phyloP scores from a whole-genome alignment of 2,797 vertebrate species.

The Pelodytes ibericus region DNA sequence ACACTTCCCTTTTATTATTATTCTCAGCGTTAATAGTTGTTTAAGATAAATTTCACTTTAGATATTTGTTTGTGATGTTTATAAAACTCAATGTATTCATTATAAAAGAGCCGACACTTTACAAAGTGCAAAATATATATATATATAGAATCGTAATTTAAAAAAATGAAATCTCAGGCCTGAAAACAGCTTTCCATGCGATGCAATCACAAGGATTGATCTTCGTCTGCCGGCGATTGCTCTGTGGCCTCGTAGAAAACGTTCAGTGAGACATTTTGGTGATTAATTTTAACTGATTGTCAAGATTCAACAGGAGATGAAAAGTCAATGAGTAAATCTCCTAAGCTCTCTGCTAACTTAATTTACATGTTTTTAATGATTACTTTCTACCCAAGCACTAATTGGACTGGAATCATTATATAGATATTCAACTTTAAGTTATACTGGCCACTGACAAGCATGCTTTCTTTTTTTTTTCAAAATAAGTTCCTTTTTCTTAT shows the following conservation, averaged over 20 bases:
- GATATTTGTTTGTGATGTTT: too few species aligned
- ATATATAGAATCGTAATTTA: too few species aligned
- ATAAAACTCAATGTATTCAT: too few species aligned
- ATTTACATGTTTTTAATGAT: conserved; percentile 74
- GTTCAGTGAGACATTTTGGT: conserved; percentile 57
- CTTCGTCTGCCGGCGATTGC: not conserved
- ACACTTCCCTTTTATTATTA: too few species aligned
- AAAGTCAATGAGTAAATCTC: conserved; percentile 70
- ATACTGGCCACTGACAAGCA: conserved; percentile 13
- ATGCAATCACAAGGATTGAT: not conserved
- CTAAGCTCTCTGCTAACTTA: conserved; percentile 70
- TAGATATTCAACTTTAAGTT: conserved; percentile 12
- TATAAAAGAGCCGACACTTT: too few species aligned
- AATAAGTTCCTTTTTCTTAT: not conserved
- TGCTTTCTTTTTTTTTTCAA: not conserved
- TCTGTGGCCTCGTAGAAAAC: conserved; percentile 43
- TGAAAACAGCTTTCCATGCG: not conserved
- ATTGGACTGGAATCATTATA: conserved; percentile 61
- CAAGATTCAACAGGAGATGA: conserved; percentile 65
- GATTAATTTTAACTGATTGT: conserved; percentile 70
- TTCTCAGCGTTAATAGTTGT: too few species aligned
- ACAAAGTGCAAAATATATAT: too few species aligned
- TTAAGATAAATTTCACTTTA: too few species aligned
- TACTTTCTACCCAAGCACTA: conserved; percentile 64
- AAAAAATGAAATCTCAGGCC: too few species aligned